A percentile compares a stretch with the other conserved stretches of the same genome.
Conservation (phyloP, 2,797 vertebrate species). For the Hyperoplus immaculatus region DNA sequence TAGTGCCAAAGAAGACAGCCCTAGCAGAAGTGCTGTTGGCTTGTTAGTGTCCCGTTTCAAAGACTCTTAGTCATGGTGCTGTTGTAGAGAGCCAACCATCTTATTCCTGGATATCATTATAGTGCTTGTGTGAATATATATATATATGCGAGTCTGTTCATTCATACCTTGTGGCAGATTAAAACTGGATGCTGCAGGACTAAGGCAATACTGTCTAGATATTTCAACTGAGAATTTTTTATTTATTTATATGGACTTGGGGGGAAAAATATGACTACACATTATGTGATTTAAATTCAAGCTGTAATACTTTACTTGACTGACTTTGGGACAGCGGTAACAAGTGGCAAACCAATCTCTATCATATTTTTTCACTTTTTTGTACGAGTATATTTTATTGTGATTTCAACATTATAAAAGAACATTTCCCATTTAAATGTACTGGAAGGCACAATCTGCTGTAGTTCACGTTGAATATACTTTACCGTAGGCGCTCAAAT, state of each 20-base stretch:
- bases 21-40: slow-evolving; percentile 48
- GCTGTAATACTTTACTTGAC: neutral
- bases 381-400: no score
- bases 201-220: neutral
- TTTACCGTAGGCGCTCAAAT: no score
- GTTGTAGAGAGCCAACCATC: slow-evolving; percentile 38
- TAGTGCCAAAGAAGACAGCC: neutral
- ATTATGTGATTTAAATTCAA: slow-evolving; percentile 1
- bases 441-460: no score
- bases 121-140: neutral
- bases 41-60: slow-evolving; percentile 72
- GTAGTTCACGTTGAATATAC: no score
- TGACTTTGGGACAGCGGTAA: neutral
- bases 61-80: slow-evolving; percentile 43
- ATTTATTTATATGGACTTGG: neutral
- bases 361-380: neutral
- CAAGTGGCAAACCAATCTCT: neutral
- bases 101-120: slow-evolving; percentile 66
- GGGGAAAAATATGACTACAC: neutral
- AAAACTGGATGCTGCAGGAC: neutral
- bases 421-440: no score
- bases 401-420: no score
- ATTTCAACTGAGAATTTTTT: neutral
- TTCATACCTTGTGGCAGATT: slow-evolving; percentile 15
- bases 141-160: slow-evolving; percentile 1